Percentiles rank a stretch among this genome's conserved stretches.
Conservation (phyloP, 2,797 vertebrate genomes). For the Geotria australis region DNA sequence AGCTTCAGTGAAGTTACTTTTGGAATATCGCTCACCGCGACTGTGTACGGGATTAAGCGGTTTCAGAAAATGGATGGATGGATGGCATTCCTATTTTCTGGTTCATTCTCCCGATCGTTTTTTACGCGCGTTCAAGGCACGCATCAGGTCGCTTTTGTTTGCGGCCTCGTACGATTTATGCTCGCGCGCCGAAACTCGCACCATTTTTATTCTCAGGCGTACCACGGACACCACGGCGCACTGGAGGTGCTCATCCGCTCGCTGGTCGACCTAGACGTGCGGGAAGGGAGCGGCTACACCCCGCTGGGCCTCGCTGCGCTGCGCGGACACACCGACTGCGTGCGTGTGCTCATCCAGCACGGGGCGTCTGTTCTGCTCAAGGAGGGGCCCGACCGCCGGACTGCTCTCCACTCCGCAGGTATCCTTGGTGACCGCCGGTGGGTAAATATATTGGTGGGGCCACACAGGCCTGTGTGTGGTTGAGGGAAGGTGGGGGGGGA, state of each 20-base stretch:
- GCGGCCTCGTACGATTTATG: neutral
- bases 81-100: too few relatives aligned
- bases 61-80: too few relatives aligned
- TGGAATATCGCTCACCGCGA: too few relatives aligned
- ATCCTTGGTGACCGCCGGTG: neutral
- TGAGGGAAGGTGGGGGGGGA: too few relatives aligned
- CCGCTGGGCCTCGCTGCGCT: conserved; percentile 56
- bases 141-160: neutral
- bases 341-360: conserved; percentile 57
- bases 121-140: neutral
- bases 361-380: conserved; percentile 46
- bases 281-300: conserved; percentile 48
- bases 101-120: too few relatives aligned
- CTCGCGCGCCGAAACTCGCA: too few relatives aligned
- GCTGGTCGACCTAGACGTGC: conserved; percentile 44
- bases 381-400: conserved; percentile 35
- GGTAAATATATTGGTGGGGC: neutral
- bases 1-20: too few relatives aligned
- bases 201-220: conserved; percentile 24
- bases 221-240: conserved; percentile 75
- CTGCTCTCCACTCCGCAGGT: conserved; percentile 65
- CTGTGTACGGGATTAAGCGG: too few relatives aligned
- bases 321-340: conserved; percentile 47
- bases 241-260: conserved; percentile 62
- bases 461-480: too few relatives aligned